These are phyloP conservation scores for Gymnothorax javanicus DNA, from an alignment of 2,797 vertebrate species.

Conservation along the genomic window DNA sequence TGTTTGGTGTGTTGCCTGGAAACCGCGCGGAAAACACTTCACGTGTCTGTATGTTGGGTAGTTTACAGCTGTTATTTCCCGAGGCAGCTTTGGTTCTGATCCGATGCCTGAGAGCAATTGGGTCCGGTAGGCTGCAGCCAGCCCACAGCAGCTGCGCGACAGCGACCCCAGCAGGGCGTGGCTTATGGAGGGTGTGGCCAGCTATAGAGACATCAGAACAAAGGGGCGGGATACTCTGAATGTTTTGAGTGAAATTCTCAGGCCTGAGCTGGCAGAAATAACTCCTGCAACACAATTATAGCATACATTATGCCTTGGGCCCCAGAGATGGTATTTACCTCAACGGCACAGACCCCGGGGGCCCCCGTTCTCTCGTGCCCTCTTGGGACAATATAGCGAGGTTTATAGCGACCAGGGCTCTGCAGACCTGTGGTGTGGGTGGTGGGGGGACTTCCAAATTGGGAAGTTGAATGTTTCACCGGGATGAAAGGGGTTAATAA, in stretches of 20 bases:
- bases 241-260: too few relatives aligned
- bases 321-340: too few relatives aligned
- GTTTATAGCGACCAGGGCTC: not conserved
- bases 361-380: too few relatives aligned
- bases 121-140: too few relatives aligned
- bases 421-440: slow-evolving; percentile 52
- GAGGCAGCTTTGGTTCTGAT: not conserved
- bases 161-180: too few relatives aligned
- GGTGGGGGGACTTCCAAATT: slow-evolving; percentile 65
- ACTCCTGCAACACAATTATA: too few relatives aligned
- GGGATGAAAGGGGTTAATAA: slow-evolving; percentile 38
- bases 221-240: not conserved
- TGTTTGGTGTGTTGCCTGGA: not conserved
- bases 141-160: too few relatives aligned
- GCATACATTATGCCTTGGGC: too few relatives aligned
- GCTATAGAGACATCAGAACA: not conserved
- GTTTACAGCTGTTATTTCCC: not conserved
- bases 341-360: too few relatives aligned
- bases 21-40: not conserved
- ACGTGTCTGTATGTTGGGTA: not conserved
- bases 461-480: slow-evolving; percentile 59
- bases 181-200: too few relatives aligned
- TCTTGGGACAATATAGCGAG: not conserved
- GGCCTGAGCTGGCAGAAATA: too few relatives aligned
- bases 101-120: not conserved